Evolutionary conservation across 2,797 vertebrate species (phyloP).

Genomic region (Rhinophrynus dorsalis): DNA sequence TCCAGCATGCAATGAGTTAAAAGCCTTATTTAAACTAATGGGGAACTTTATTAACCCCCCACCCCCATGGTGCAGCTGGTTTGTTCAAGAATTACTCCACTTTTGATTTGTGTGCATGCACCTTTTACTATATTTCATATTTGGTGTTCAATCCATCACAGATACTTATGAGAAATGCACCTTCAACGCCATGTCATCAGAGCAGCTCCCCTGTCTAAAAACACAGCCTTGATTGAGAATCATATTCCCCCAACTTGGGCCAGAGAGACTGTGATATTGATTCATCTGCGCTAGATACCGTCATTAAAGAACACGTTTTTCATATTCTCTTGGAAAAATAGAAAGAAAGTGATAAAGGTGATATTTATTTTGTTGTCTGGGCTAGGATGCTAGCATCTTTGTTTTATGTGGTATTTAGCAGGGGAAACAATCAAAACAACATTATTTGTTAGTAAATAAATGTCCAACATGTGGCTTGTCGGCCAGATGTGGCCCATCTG

Average conservation of each 20-base stretch:
- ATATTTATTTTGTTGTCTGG: not conserved
- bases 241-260: not conserved
- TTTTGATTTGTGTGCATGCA: too few relatives aligned
- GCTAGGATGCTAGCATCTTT: not conserved
- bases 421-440: not conserved
- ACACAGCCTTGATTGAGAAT: not conserved
- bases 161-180: conserved; percentile 1
- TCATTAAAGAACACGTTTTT: conserved; percentile 2
- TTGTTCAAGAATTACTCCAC: too few relatives aligned
- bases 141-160: conserved; percentile 7
- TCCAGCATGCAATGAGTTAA: too few relatives aligned
- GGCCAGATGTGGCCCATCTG: not conserved
- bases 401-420: conserved; percentile 4
- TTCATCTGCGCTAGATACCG: not conserved
- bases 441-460: not conserved
- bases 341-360: not conserved
- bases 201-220: not conserved
- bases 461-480: too few relatives aligned
- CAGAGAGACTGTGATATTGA: conserved; percentile 3
- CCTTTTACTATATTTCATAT: too few relatives aligned
- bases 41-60: too few relatives aligned
- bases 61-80: too few relatives aligned
- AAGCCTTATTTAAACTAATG: too few relatives aligned
- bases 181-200: not conserved
- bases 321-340: not conserved